Percentiles rank a stretch among this genome's conserved stretches.
Evolutionary conservation across 2,797 vertebrate species (phyloP).

Genomic region (Acrossocheilus wenchowensis): DNA sequence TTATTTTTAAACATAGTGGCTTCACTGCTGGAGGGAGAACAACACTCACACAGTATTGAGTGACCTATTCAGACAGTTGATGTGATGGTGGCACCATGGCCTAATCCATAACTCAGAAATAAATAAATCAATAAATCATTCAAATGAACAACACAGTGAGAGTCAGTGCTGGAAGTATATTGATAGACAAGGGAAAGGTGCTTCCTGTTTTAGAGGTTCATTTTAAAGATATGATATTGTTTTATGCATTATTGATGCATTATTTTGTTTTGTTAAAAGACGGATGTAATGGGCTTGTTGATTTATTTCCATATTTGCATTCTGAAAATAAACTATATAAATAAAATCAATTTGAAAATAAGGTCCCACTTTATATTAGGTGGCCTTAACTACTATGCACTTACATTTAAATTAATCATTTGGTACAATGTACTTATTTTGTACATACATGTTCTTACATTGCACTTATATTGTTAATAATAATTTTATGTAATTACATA

Average conservation of each 20-base stretch:
- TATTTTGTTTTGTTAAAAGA: not conserved
- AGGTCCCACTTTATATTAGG: too few relatives aligned
- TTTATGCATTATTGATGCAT: not conserved
- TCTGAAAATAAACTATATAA: not conserved
- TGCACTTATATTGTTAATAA: too few relatives aligned
- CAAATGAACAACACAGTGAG: not conserved
- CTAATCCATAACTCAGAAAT: not conserved
- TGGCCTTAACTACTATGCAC: too few relatives aligned
- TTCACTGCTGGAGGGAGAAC: conserved; percentile 2
- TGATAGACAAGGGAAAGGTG: not conserved
- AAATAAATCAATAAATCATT: not conserved
- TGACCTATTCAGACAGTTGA: conserved; percentile 39
- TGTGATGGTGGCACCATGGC: not conserved
- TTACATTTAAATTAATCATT: too few relatives aligned
- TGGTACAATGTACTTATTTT: too few relatives aligned
- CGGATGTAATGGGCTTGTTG: not conserved
- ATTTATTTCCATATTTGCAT: not conserved
- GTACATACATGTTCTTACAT: too few relatives aligned
- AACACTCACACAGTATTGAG: conserved; percentile 19
- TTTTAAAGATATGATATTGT: not conserved
- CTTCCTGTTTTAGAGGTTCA: conserved; percentile 1
- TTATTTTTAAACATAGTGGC: conserved; percentile 27
- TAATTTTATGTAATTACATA: too few relatives aligned
- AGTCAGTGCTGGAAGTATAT: conserved; percentile 10
- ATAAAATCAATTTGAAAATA: not conserved